phyloP scores from a whole-genome alignment of 1,140 invertebrate genomes.

The Drosophila erecta region DNA sequence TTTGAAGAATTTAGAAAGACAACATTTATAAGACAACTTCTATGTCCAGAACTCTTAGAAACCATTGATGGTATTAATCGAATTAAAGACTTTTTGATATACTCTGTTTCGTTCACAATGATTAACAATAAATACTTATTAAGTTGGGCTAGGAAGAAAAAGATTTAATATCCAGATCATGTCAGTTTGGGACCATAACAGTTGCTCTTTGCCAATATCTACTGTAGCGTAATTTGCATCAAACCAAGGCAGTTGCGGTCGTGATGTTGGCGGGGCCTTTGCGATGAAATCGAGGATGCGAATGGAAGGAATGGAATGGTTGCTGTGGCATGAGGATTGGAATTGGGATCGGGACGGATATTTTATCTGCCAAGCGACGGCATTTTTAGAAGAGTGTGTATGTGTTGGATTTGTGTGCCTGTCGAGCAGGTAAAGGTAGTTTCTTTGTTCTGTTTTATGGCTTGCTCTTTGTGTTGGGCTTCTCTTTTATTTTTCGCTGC shows the following conservation, averaged over 20 bases:
- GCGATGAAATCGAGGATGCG: conserved; percentile 24
- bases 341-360: conserved; percentile 45
- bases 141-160: too few species aligned
- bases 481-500: conserved; percentile 28
- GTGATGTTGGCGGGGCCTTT: conserved; percentile 53
- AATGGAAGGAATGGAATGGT: conserved; percentile 21
- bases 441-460: conserved; percentile 63
- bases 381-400: conserved; percentile 30
- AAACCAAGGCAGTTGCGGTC: conserved; percentile 21
- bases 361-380: conserved; percentile 36
- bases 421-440: conserved; percentile 51
- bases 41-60: too few species aligned
- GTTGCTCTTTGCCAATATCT: conserved; percentile 3
- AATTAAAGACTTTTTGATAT: too few species aligned
- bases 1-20: too few species aligned
- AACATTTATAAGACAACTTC: too few species aligned
- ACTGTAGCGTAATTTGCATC: conserved; percentile 52
- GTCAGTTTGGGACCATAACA: too few species aligned
- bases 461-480: conserved; percentile 61
- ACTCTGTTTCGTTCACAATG: too few species aligned
- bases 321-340: conserved; percentile 17
- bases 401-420: conserved; percentile 12
- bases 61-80: too few species aligned
- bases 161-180: background rate
- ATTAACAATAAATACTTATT: too few species aligned